Evolutionary conservation across 1,140 invertebrate genomes (phyloP).

Genomic region (Drosophila micromelanica): DNA sequence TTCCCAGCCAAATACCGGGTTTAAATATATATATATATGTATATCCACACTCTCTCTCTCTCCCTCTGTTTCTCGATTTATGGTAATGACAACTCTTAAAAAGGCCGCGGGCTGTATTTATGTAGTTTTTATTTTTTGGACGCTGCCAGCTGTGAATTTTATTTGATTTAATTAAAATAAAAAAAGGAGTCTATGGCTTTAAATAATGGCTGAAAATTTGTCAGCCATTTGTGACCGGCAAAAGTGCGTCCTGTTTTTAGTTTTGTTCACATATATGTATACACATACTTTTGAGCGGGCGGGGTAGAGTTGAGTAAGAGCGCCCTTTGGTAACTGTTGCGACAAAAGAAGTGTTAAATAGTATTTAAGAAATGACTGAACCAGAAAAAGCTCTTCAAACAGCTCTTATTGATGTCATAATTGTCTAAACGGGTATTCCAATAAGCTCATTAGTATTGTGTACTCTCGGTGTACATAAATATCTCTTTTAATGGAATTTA

Average conservation of each 20-base stretch:
- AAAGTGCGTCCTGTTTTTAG: background rate
- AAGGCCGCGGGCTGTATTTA: constrained; percentile 53
- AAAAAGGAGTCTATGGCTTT: constrained; percentile 38
- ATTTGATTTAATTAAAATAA: constrained; percentile 80
- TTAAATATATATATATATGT: constrained; percentile 15
- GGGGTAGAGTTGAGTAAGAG: too few species aligned
- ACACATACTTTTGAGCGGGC: background rate
- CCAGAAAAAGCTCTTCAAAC: too few species aligned
- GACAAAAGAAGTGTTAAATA: background rate
- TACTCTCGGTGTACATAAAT: too few species aligned
- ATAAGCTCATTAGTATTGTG: too few species aligned
- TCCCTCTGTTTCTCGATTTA: constrained; percentile 32
- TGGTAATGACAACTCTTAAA: constrained; percentile 63
- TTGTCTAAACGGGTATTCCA: background rate
- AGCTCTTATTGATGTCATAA: background rate
- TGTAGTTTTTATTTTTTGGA: constrained; percentile 36
- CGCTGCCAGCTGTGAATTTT: constrained; percentile 76
- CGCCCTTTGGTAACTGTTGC: too few species aligned
- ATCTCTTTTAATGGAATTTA: too few species aligned
- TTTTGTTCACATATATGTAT: background rate
- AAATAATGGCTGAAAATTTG: constrained; percentile 57
- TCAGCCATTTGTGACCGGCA: background rate
- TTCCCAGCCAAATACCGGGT: constrained; percentile 60
- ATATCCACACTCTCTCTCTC: constrained; percentile 15
- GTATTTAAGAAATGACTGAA: background rate